Evolutionary conservation across 2,888 invertebrate species (phyloP).

Genomic region (Galerucella nymphaeae): DNA sequence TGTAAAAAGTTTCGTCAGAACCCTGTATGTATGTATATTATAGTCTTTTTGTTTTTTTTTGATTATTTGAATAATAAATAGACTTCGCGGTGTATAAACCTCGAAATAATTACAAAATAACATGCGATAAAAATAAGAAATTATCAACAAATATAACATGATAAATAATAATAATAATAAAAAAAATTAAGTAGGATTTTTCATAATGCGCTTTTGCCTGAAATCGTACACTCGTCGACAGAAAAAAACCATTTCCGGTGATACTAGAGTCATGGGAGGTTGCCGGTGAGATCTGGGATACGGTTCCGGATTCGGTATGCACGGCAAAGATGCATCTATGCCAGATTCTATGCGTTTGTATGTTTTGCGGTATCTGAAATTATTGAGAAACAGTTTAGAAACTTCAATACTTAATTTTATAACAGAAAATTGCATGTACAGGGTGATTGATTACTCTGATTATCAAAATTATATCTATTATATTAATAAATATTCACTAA

Average conservation of each 20-base stretch:
- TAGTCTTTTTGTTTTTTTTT: conserved; percentile 42
- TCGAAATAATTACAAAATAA: conserved; percentile 38
- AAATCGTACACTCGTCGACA: conserved; percentile 96
- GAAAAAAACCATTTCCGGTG: conserved; percentile 90
- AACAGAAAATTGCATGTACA: too few species aligned
- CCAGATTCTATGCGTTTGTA: conserved; percentile 83
- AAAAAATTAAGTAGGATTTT: conserved; percentile 63
- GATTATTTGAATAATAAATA: conserved; percentile 44
- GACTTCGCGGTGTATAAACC: conserved; percentile 27
- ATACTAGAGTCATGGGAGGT: conserved; percentile 74
- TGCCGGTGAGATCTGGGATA: conserved; percentile 70
- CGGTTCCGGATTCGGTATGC: conserved; percentile 78
- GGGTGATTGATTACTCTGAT: too few species aligned
- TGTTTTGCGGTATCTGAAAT: conserved; percentile 84
- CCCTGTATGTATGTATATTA: conserved; percentile 13
- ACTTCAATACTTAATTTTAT: conserved; percentile 30
- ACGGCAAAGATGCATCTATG: conserved; percentile 74
- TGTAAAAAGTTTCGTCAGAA: conserved; percentile 20
- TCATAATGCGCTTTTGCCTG: conserved; percentile 80
- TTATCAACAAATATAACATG: conserved; percentile 37
- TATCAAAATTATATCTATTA: too few species aligned
- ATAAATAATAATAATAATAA: conserved; percentile 29
- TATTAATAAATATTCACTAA: too few species aligned
- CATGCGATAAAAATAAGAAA: conserved; percentile 35
- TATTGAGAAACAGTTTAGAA: conserved; percentile 9